Evolutionary conservation across 2,113 vertebrate genomes (phyloP), one percentile per base, ranked within the genome.

Genomic region (Cheirogaleus medius): DNA sequence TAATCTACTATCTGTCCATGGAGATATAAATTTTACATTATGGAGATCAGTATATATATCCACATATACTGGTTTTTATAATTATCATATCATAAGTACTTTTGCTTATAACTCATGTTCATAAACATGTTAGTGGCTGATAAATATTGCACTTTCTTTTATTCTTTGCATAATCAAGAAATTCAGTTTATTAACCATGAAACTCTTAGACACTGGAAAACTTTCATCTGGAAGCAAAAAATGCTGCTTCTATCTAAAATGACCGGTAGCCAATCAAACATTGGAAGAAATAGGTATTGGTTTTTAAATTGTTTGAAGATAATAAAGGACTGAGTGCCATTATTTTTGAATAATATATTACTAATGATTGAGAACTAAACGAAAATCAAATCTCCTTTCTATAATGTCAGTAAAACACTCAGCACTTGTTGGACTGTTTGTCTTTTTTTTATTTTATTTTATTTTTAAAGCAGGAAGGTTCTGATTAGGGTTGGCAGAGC

Each of bases 331-430:
- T 93, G n/a, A 81, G 58, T 74, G 20, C 42, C 92, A 98, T 92
- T 92, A 87, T 2, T 58, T 98, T 98, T 97, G 21, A 98, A 98
- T 96, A 98, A 97, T 94, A 96, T 60, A 98, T 98, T 88, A 37
- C 32, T 80, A 90, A 37, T 94, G 93, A 95, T 56, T 88, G 82
- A 96, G 63, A 95, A 96, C 47, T 83, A 94, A 81, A 92, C 83
- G 94, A 56, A 93, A 92, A 95, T 85, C 56, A 88, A 95, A 97
- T 86, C 29, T 34, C 89, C 85, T 39, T 63, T 58, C 91, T 58
- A 7, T 95, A 95, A 90, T 54, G 34, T 90, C 37, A 97, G 34
- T 77, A 97, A 98, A 97, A 87, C 66, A 95, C 56, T 96, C 91
- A 93, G 44, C 3, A 95, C 37, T 97, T 87, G 54, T 34, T 81